Evolutionary conservation across 2,797 vertebrate species (phyloP).

Genomic region (Loris lydekkerianus): DNA sequence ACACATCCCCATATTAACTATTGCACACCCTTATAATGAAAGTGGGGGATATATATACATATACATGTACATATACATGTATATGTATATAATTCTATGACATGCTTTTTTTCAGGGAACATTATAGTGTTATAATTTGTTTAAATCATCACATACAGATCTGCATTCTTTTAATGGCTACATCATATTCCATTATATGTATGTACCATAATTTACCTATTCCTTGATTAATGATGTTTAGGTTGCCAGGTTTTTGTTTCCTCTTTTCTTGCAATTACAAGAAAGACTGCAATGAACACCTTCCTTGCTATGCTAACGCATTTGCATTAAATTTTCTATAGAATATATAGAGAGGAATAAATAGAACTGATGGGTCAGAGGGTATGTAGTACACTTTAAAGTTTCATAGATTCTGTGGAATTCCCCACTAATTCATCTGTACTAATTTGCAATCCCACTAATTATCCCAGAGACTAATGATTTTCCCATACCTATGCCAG

Average conservation of each 20-base stretch:
- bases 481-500: not conserved
- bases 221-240: conserved; percentile 47
- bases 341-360: not conserved
- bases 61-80: no score
- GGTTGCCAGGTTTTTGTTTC: not conserved
- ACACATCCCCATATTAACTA: not conserved
- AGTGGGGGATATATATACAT: not conserved
- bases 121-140: conserved; percentile 17
- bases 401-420: not conserved
- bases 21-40: conserved; percentile 19
- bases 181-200: conserved; percentile 40
- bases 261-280: conserved; percentile 35
- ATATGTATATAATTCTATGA: not conserved
- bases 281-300: conserved; percentile 62
- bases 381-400: not conserved
- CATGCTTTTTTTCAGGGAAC: not conserved
- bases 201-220: conserved; percentile 6
- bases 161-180: conserved; percentile 39
- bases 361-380: not conserved
- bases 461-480: not conserved
- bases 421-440: conserved; percentile 28
- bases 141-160: conserved; percentile 30
- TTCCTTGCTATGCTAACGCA: not conserved
- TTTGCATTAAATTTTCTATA: conserved; percentile 50
- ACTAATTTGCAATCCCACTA: not conserved